These are phyloP conservation scores for Phrynocephalus vlangalii DNA, from an alignment of 2,797 vertebrate species.

Conservation along the genomic window DNA sequence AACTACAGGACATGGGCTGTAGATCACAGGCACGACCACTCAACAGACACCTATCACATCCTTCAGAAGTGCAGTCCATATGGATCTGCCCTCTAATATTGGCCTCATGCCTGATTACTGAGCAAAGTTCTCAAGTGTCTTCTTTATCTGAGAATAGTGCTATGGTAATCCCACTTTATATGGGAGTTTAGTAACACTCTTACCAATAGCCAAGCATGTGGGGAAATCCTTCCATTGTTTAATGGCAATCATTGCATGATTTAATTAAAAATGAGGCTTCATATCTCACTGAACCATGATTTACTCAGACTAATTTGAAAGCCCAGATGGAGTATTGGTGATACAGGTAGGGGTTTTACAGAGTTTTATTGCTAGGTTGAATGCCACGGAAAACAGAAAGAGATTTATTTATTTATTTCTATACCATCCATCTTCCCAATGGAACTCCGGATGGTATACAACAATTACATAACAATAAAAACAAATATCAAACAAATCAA, in stretches of 20 bases:
- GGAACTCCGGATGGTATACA: no score
- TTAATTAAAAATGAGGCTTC: slow-evolving; percentile 30
- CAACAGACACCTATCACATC: background rate
- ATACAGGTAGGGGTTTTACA: background rate
- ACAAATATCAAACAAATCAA: no score
- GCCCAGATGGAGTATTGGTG: slow-evolving; percentile 25
- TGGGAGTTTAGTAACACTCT: background rate
- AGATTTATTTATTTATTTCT: background rate
- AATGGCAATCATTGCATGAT: slow-evolving; percentile 14
- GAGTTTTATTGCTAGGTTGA: slow-evolving; percentile 2
- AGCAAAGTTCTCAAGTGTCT: background rate
- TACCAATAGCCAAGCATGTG: background rate
- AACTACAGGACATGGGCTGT: background rate
- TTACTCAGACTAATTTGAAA: slow-evolving; percentile 29
- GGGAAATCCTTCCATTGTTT: slow-evolving; percentile 16
- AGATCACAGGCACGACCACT: background rate
- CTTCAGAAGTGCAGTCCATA: background rate
- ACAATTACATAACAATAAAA: no score
- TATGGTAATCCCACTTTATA: background rate
- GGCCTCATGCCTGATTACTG: background rate
- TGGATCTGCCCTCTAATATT: background rate
- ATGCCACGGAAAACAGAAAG: background rate
- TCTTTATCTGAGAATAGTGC: background rate
- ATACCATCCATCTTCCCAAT: no score
- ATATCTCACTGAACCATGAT: slow-evolving; percentile 22